These are phyloP conservation scores for Anthopleura sola DNA, from an alignment of 64 coral and sea anemone genomes.

Conservation along the genomic window DNA sequence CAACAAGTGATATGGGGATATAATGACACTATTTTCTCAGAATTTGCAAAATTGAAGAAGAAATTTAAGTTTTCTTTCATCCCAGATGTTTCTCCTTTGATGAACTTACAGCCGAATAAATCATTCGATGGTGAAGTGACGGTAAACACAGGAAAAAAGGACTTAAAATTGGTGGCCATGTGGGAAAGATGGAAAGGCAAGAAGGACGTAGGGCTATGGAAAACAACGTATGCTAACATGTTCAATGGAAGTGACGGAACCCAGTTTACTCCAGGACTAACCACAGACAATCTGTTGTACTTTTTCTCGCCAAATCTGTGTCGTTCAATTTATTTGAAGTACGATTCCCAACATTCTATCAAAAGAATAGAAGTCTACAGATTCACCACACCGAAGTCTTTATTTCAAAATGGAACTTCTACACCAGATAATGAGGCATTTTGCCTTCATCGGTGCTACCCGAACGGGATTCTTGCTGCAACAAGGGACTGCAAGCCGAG, in stretches of 20 bases:
- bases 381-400: constrained; percentile 39
- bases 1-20: constrained; percentile 72
- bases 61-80: constrained; percentile 54
- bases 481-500: constrained; percentile 29
- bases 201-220: constrained; percentile 49
- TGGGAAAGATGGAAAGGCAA: constrained; percentile 67
- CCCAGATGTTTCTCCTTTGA: constrained; percentile 55
- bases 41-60: constrained; percentile 40
- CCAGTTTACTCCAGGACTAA: constrained; percentile 54
- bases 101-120: constrained; percentile 60
- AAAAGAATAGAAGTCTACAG: constrained; percentile 50
- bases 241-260: constrained; percentile 84
- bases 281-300: constrained; percentile 30
- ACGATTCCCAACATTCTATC: constrained; percentile 23
- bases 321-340: constrained; percentile 60
- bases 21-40: constrained; percentile 56
- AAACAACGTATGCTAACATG: constrained; percentile 73
- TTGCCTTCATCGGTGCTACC: constrained; percentile 63
- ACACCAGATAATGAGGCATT: constrained; percentile 69
- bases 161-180: constrained; percentile 23
- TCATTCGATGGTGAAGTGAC: constrained; percentile 41
- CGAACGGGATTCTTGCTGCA: constrained; percentile 61
- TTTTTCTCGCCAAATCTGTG: constrained; percentile 70
- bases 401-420: constrained; percentile 48
- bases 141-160: constrained; percentile 45